Evolutionary conservation across 2,113 vertebrate genomes (phyloP).

Genomic region (Hucho hucho): DNA sequence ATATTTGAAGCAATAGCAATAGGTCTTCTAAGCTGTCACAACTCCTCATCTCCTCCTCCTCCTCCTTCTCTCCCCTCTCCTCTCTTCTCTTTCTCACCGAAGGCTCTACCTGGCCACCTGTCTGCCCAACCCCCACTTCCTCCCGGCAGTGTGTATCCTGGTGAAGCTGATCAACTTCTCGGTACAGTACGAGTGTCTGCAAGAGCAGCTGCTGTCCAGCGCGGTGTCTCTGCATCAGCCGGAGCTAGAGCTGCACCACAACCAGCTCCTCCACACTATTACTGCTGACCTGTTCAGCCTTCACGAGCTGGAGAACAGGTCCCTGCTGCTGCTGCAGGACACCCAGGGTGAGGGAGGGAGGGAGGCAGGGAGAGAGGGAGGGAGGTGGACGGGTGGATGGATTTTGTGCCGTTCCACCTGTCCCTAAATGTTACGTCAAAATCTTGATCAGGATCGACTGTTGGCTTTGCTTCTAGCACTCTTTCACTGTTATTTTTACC

Average conservation of each 20-base stretch:
- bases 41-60: too few species aligned
- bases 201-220: slow-evolving; percentile 66
- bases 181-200: slow-evolving; percentile 63
- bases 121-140: slow-evolving; percentile 58
- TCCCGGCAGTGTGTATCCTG: slow-evolving; percentile 54
- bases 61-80: neutral
- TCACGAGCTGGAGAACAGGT: slow-evolving; percentile 62
- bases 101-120: slow-evolving; percentile 68
- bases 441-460: too few species aligned
- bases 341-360: slow-evolving; percentile 52
- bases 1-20: too few species aligned
- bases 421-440: too few species aligned
- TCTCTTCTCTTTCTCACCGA: neutral
- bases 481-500: too few species aligned
- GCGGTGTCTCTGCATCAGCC: slow-evolving; percentile 59
- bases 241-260: slow-evolving; percentile 59
- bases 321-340: slow-evolving; percentile 61
- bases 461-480: too few species aligned
- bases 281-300: slow-evolving; percentile 52
- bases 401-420: neutral
- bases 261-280: slow-evolving; percentile 56
- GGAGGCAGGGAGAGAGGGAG: neutral
- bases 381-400: neutral
- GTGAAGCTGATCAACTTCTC: slow-evolving; percentile 69
- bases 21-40: too few species aligned